Conservation (phyloP, 2,113 vertebrate genomes). For the Myocastor coypus region DNA sequence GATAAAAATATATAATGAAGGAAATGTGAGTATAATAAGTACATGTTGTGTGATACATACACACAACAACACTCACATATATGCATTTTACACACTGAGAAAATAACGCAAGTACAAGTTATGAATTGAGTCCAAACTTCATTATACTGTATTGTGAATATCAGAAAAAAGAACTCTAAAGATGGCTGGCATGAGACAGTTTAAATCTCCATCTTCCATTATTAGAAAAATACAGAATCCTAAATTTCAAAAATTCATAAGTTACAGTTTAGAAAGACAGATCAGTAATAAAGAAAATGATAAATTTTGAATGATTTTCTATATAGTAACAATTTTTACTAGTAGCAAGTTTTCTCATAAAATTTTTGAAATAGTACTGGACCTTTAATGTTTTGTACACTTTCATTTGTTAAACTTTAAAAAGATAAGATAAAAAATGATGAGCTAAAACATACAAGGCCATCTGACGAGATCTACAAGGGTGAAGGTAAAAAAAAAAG, state of each 20-base stretch:
- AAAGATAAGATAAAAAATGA: not conserved
- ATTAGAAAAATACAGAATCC: not conserved
- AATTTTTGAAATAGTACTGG: not conserved
- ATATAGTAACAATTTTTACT: not conserved
- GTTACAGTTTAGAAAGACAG: not conserved
- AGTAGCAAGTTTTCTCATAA: not conserved
- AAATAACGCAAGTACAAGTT: not conserved
- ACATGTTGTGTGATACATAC: not conserved
- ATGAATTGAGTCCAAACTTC: not conserved
- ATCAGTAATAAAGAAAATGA: not conserved
- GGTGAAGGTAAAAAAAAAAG: not conserved
- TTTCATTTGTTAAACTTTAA: conserved; percentile 5
- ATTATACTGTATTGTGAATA: not conserved
- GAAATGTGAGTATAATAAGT: not conserved
- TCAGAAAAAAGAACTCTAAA: not conserved
- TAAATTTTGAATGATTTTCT: not conserved
- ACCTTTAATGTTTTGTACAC: not conserved
- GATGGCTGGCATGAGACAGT: not conserved
- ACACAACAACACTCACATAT: not conserved
- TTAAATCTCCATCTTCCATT: not conserved
- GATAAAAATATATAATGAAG: not conserved
- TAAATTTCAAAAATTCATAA: not conserved
- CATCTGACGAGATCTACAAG: not conserved
- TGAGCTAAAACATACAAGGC: not conserved
- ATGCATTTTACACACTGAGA: not conserved